These are phyloP conservation scores for Spea bombifrons DNA, from an alignment of 2,113 vertebrate genomes.

Conservation along the genomic window DNA sequence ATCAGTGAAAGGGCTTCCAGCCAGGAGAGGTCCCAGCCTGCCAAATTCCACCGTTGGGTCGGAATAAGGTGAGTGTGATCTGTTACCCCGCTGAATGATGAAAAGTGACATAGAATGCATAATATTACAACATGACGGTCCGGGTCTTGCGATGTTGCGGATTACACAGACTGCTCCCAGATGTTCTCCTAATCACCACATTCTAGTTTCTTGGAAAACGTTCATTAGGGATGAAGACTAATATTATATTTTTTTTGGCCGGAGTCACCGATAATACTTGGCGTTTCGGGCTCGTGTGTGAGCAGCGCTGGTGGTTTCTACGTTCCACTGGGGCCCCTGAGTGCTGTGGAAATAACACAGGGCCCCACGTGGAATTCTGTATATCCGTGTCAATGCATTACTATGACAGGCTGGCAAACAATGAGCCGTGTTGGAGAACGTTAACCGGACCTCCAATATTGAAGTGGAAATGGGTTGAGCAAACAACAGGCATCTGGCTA, in stretches of 20 bases:
- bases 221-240: neutral
- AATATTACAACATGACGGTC: too few species aligned
- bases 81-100: too few species aligned
- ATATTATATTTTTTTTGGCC: neutral
- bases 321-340: slow-evolving; percentile 8
- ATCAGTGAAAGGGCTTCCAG: too few species aligned
- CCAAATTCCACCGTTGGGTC: too few species aligned
- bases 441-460: neutral
- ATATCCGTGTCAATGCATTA: slow-evolving; percentile 15
- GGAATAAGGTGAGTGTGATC: too few species aligned
- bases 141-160: neutral
- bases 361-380: neutral
- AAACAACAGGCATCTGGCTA: too few species aligned
- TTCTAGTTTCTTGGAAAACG: slow-evolving; percentile 20
- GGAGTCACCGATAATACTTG: neutral
- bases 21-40: too few species aligned
- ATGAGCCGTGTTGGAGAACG: neutral
- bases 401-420: slow-evolving; percentile 23
- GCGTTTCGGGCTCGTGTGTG: slow-evolving; percentile 1
- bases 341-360: slow-evolving; percentile 15
- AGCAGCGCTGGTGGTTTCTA: slow-evolving; percentile 26
- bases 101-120: too few species aligned
- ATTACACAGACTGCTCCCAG: slow-evolving; percentile 16
- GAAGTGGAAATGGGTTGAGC: neutral
- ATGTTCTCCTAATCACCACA: slow-evolving; percentile 18